These are phyloP conservation scores for Gonioctena quinquepunctata DNA, from an alignment of 1,140 invertebrate genomes.

Conservation along the genomic window DNA sequence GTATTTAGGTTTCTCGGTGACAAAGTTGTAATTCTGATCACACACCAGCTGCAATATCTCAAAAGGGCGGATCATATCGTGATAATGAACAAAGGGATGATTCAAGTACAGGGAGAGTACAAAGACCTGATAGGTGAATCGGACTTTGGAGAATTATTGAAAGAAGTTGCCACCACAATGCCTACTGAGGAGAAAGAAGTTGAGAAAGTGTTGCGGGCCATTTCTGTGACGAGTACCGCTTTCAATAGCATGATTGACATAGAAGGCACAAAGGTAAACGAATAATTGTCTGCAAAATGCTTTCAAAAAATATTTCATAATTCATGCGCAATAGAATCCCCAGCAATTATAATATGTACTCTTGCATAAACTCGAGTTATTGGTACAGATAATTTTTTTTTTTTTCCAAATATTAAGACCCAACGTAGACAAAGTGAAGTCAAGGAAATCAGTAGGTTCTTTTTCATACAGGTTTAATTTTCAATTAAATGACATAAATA, in stretches of 20 bases:
- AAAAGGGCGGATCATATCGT: constrained; percentile 64
- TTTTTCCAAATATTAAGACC: too few relatives aligned
- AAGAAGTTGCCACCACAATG: constrained; percentile 24
- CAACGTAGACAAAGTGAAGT: too few relatives aligned
- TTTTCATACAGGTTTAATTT: too few relatives aligned
- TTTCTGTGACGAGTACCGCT: constrained; percentile 27
- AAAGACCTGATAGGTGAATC: constrained; percentile 40
- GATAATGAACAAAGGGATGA: constrained; percentile 54
- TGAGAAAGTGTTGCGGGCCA: constrained; percentile 27
- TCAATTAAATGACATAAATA: too few relatives aligned
- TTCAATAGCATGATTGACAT: constrained; percentile 37
- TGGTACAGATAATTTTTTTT: too few relatives aligned
- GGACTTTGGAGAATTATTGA: constrained; percentile 52
- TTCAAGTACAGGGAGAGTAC: constrained; percentile 43
- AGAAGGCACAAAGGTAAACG: constrained; percentile 33
- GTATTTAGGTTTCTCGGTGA: constrained; percentile 61
- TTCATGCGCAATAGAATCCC: too few relatives aligned
- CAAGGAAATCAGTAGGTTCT: too few relatives aligned
- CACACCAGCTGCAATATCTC: constrained; percentile 75
- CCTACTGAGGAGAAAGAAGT: constrained; percentile 29
- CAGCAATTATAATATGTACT: too few relatives aligned
- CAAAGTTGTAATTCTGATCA: constrained; percentile 77
- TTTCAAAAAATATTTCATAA: too few relatives aligned
- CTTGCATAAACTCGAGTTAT: too few relatives aligned
- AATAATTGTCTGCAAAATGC: too few relatives aligned